phyloP scores from a whole-genome alignment of 2,797 vertebrate genomes.

The Melopsittacus undulatus region DNA sequence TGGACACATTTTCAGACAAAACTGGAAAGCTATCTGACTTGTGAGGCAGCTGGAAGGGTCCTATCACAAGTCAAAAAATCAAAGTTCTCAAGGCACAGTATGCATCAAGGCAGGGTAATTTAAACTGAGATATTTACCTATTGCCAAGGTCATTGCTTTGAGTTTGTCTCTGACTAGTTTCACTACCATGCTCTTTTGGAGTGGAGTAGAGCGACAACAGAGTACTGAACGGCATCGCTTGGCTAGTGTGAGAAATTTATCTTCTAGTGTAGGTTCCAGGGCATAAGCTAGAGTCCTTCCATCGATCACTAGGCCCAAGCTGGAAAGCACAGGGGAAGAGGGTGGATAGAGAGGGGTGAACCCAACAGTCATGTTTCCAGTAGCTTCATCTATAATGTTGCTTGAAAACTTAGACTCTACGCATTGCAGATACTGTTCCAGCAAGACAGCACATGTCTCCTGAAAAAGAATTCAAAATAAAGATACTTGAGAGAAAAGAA shows the following conservation, averaged over 20 bases:
- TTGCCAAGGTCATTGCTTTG: constrained; percentile 96
- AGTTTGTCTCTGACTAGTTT: constrained; percentile 95
- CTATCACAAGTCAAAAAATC: not conserved
- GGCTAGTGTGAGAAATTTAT: constrained; percentile 91
- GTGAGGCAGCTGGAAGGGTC: not conserved
- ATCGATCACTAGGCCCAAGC: constrained; percentile 91
- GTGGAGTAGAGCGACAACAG: constrained; percentile 93
- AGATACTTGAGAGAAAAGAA: constrained; percentile 39
- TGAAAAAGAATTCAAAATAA: constrained; percentile 71
- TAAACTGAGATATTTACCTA: constrained; percentile 79
- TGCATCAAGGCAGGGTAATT: not conserved
- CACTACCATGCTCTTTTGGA: constrained; percentile 98
- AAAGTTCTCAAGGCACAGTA: not conserved
- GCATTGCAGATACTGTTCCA: constrained; percentile 91
- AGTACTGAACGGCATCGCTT: constrained; percentile 90
- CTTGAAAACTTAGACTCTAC: constrained; percentile 86
- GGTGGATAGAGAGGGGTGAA: constrained; percentile 75
- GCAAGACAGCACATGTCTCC: constrained; percentile 89
- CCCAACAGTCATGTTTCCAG: constrained; percentile 70
- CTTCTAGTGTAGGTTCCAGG: constrained; percentile 88
- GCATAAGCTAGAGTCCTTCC: constrained; percentile 93
- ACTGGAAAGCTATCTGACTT: not conserved
- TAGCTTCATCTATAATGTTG: constrained; percentile 65
- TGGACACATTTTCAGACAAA: not conserved
- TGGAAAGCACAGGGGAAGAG: constrained; percentile 75